phyloP scores from a whole-genome alignment of 2,113 vertebrate genomes.

The Cryptoleucopteryx plumbea region DNA sequence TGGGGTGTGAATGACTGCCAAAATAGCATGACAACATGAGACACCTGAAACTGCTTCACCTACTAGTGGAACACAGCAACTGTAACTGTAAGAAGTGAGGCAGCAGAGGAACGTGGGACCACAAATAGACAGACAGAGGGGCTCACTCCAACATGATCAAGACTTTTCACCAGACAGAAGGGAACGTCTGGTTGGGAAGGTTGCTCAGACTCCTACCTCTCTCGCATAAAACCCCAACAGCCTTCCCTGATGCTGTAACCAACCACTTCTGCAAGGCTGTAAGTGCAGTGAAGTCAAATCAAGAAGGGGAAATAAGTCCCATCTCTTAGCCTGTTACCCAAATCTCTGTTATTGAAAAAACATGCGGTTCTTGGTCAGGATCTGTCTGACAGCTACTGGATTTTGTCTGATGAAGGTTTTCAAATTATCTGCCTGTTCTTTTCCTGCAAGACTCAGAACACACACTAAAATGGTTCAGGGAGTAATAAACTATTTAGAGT shows the following conservation, averaged over 20 bases:
- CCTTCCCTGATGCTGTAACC: neutral
- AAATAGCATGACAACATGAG: neutral
- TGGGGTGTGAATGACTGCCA: neutral
- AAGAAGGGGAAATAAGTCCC: neutral
- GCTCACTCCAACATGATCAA: neutral
- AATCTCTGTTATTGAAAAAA: neutral
- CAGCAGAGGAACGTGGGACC: neutral
- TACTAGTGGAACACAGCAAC: neutral
- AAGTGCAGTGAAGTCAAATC: neutral
- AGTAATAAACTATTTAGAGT: constrained; percentile 21
- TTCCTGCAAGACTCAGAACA: neutral
- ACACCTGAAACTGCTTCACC: neutral
- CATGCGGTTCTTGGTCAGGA: neutral
- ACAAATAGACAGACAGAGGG: neutral
- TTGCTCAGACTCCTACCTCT: neutral
- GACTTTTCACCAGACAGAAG: neutral
- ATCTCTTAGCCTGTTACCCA: neutral
- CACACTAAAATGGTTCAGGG: neutral
- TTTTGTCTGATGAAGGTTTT: neutral
- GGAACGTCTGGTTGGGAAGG: neutral
- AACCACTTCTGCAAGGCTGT: neutral
- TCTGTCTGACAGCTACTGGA: neutral
- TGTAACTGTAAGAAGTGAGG: neutral
- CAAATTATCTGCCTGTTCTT: neutral
- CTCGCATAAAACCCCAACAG: neutral